Percentiles rank a stretch among this genome's conserved stretches.
Conservation (phyloP, 2,888 invertebrate genomes). For the Sabatieria punctata region DNA sequence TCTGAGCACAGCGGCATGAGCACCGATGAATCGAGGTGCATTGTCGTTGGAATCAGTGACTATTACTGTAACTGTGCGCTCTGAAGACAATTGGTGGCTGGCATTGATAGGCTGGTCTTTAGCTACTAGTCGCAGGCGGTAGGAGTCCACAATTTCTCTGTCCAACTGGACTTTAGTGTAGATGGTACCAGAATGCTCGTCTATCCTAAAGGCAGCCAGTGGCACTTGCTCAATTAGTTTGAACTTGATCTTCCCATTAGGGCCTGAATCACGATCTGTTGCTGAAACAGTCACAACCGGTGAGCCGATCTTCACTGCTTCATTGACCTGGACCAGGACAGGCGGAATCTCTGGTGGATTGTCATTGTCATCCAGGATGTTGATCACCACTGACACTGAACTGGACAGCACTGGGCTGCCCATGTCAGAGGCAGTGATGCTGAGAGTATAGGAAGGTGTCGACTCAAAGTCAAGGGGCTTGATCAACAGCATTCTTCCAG, state of each 20-base stretch:
- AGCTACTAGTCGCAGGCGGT: constrained; percentile 68
- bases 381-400: constrained; percentile 68
- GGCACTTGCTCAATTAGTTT: constrained; percentile 67
- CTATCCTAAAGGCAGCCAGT: constrained; percentile 65
- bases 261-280: constrained; percentile 79
- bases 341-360: constrained; percentile 60
- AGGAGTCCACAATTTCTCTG: constrained; percentile 71
- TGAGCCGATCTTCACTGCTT: constrained; percentile 49
- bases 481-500: constrained; percentile 42
- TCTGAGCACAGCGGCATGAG: neutral
- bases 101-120: constrained; percentile 70
- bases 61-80: constrained; percentile 70
- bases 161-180: constrained; percentile 69
- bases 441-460: constrained; percentile 65
- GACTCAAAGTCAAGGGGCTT: constrained; percentile 57
- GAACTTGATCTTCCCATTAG: constrained; percentile 73
- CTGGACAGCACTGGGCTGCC: constrained; percentile 86
- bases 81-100: constrained; percentile 59
- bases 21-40: constrained; percentile 58
- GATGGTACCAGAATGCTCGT: constrained; percentile 65
- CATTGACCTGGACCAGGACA: constrained; percentile 32
- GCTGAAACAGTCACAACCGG: constrained; percentile 71
- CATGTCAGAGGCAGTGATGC: constrained; percentile 76
- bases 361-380: constrained; percentile 82
- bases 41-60: constrained; percentile 85